Base-by-base conservation (phyloP, 2,888 invertebrate species). In the Hymenopus coronatus region DNA sequence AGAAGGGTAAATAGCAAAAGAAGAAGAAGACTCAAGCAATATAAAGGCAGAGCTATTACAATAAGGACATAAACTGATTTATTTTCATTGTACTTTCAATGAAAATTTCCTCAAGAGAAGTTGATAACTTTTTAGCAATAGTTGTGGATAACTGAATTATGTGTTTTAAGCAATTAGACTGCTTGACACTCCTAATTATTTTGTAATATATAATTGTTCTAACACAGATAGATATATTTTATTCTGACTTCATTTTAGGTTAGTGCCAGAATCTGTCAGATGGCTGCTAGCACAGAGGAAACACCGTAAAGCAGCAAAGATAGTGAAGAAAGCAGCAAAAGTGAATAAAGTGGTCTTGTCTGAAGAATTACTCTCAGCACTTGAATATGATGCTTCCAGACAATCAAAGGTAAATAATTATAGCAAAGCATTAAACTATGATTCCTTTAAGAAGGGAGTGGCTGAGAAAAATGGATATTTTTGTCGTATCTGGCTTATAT, bases 251-350 rank as follows among this genome's bases (percentile, higher is more conserved):
- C 88, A 82, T 91, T 91, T 46, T 90, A 95, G 94, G 93, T 92
- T 94, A 46, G 93, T 96, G 30, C 96, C 96, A 1, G 96, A 96
- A 92, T 96, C 96, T 0, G 95, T 96, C 0, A 93, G 96, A 90
- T 96, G 96, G 96, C 92, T 96, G 28, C 92, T 96, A 88, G 95
- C 95, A 0, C 94, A 95, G 84, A 93, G 94, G 83, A 93, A 94
- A 90, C 93, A 94, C 82, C 92, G 93, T 84, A 94, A 94, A 91
- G 96, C 96, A 0, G 94, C 94, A 88, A 92, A 92, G 46, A 94
- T 95, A 20, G 94, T 96, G 25, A 92, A 92, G 81, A 94, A 93
- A 91, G 96, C 95, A 3, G 96, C 96, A 0, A 93, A 93, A 91
- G 92, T 94, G 0, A 95, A 95, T 91, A 93, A 88, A 28, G 90